Evolutionary conservation across 2,888 invertebrate genomes (phyloP), one percentile per base, ranked within the genome.

Genomic region (Rhagonycha lutea): DNA sequence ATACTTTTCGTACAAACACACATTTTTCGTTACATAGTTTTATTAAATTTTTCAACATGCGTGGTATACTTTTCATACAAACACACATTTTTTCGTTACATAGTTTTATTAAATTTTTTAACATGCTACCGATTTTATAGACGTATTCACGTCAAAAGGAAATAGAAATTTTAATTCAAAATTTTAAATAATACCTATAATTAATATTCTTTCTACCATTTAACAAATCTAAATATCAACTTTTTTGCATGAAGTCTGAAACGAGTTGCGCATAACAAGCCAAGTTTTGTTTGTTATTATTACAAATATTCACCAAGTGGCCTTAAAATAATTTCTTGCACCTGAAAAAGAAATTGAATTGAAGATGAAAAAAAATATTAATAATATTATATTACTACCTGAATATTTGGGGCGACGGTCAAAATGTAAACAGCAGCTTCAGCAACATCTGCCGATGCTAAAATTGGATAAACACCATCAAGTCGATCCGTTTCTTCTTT

Each of bases 281-380:
- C 8, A 47, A 47, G 47, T n/a, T 47, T 47, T n/a, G n/a, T 47
- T 47, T 47, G n/a, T 47, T 7, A n/a, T 7, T n/a, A 47, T 47
- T n/a, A 65, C n/a, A 65, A 24, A 18, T 65, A 60, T 73, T 74
- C 74, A 4, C 69, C 63, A 12, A 70, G 60, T 11, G 74, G 70
- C 12, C 70, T 70, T 18, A 74, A 12, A n/a, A 70, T 47, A 14
- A 74, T n/a, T 60, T 74, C 74, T 61, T 74, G 69, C 28, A 74
- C 29, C 74, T 74, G 23, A 70, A 74, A 74, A 12, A 32, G 26
- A 61, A 61, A 47, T 47, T 68, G 18, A 32, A 65, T 23, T 65
- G 0, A n/a, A n/a, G 24, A 8, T 8, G 26, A 23, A 65, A 65
- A 24, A 12, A 65, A 24, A 12, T 23, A 65, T 65, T 18, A 18